Base-by-base conservation (phyloP, 2,797 vertebrate species). In the Gorsachius magnificus region DNA sequence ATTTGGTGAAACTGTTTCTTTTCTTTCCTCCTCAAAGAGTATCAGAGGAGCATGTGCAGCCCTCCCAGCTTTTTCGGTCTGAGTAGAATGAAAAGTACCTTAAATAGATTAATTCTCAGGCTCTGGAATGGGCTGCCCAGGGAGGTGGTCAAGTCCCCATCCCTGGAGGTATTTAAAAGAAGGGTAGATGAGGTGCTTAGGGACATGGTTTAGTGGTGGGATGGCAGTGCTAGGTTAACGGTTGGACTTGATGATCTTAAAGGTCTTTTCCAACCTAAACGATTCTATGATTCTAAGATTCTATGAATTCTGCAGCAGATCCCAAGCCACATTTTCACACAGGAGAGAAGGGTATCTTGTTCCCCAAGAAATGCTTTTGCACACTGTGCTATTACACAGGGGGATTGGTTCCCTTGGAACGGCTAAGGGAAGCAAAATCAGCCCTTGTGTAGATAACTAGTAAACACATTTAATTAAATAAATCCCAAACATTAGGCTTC, bases 41-140 rank as follows among this genome's bases (percentile, higher is more conserved):
- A 57, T 54, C 26, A 38, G 58, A 90, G 43, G 4, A 83, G 38
- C 2, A 1, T 0, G 0, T 29, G 22, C 61, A 88, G 36, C 41
- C 28, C 11, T 82, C 29, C 6, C 56, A 79, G 35, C 11, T 84
- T 78, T 86, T 87, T 84, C 51, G 82, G 1, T 63, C 26, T 38
- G 19, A 69, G 31, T 54, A 63, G 66, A 76, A 45, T 68, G 15
- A 81, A 83, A 75, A 79, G 28, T 46, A 58, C 19, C 18, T 63
- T 69, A 86, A 93, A 51, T 18, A 63, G 43, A n/a, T 76, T 51
- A n/a, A 82, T 76, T 41, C 41, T 41, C 41, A 41, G 41, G 41
- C 41, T 41, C 41, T 41, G 41, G 41, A 41, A 41, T 41, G 41
- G 41, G 41, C 41, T 41, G 41, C 41, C 41, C 41, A 41, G 14